Conservation (phyloP, 2,113 vertebrate species). For the Eidolon helvum region DNA sequence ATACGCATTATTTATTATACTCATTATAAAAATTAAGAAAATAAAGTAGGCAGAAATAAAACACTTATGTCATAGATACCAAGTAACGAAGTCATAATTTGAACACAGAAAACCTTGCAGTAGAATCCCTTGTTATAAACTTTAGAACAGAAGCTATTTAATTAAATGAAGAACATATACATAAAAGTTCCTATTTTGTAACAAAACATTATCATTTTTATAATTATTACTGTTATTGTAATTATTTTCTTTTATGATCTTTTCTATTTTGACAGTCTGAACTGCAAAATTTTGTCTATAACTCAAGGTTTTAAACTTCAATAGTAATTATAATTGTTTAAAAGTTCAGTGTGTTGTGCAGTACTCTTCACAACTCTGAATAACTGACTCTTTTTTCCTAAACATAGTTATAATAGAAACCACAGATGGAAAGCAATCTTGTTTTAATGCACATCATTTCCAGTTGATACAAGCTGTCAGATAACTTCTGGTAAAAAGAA, state of each 20-base stretch:
- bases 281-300: neutral
- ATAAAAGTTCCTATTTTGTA: neutral
- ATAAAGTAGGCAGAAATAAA: neutral
- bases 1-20: neutral
- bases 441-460: slow-evolving; percentile 19
- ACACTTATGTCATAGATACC: neutral
- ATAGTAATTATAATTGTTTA: neutral
- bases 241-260: neutral
- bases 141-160: neutral
- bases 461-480: slow-evolving; percentile 34
- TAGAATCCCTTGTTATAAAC: neutral
- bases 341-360: neutral
- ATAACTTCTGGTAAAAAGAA: slow-evolving; percentile 40
- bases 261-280: neutral
- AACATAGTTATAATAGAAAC: slow-evolving; percentile 19
- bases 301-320: neutral
- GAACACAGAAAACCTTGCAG: neutral
- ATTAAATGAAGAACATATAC: neutral
- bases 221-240: neutral
- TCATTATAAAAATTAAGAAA: neutral
- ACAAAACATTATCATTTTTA: neutral
- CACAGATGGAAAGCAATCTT: slow-evolving; percentile 23
- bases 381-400: neutral
- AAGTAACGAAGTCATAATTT: neutral
- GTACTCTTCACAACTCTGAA: neutral